Conservation (phyloP, 64 coral and sea anemone genomes). For the Dendrophyllia cribrosa region DNA sequence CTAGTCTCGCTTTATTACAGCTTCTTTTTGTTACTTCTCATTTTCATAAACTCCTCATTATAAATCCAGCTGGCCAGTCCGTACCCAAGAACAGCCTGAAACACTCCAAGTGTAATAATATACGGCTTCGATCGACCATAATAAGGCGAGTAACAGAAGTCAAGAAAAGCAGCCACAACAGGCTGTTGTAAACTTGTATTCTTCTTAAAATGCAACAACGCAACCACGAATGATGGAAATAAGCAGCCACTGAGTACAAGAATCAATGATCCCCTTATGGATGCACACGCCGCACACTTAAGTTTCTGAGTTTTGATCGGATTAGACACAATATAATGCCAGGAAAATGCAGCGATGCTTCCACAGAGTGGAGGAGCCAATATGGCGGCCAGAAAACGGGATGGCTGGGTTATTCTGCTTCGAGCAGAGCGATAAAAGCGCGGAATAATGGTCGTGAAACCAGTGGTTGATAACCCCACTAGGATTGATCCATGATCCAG, state of each 20-base stretch:
- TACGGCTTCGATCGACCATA: constrained; percentile 39
- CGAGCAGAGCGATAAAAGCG: background rate
- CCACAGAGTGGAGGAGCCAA: constrained; percentile 70
- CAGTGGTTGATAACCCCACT: background rate
- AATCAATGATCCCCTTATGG: constrained; percentile 66
- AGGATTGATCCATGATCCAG: background rate
- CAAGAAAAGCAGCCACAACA: constrained; percentile 34
- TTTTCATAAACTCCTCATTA: constrained; percentile 30
- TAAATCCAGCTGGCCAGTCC: constrained; percentile 71
- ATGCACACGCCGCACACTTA: constrained; percentile 71
- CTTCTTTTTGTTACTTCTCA: background rate
- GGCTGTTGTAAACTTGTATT: constrained; percentile 3
- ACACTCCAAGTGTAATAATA: constrained; percentile 49
- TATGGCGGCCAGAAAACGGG: constrained; percentile 27
- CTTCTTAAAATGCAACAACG: constrained; percentile 53
- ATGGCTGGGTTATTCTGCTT: background rate
- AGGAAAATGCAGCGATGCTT: constrained; percentile 37
- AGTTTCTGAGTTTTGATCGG: constrained; percentile 53
- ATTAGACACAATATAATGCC: constrained; percentile 69
- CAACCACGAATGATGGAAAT: constrained; percentile 60
- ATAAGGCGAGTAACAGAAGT: constrained; percentile 74
- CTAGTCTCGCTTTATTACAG: background rate
- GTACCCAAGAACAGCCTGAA: constrained; percentile 76
- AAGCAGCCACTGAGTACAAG: constrained; percentile 67
- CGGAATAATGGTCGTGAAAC: constrained; percentile 13